These are phyloP conservation scores for Cygnus olor DNA, from an alignment of 2,797 vertebrate species.

Conservation along the genomic window DNA sequence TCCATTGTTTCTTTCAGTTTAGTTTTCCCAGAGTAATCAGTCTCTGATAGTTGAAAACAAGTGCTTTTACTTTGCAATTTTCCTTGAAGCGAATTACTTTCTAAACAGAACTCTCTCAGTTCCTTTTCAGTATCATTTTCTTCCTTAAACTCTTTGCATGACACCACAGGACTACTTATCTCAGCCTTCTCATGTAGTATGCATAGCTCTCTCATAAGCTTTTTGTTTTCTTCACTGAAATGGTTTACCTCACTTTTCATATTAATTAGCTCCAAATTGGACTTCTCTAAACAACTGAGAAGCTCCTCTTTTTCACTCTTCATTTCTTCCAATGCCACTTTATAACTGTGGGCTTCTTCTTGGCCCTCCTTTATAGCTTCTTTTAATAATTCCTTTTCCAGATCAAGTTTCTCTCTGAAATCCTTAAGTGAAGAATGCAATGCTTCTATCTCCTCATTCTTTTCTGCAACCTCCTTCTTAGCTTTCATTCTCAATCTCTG, in stretches of 20 bases:
- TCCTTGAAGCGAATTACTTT: constrained; percentile 33
- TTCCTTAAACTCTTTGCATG: neutral
- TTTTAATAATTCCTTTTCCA: constrained; percentile 54
- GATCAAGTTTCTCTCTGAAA: constrained; percentile 60
- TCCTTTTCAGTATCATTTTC: neutral
- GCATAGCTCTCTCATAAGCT: constrained; percentile 36
- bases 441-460: constrained; percentile 69
- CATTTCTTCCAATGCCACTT: constrained; percentile 70
- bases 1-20: constrained; percentile 72
- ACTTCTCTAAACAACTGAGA: constrained; percentile 55
- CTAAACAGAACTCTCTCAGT: neutral
- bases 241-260: constrained; percentile 67
- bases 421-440: constrained; percentile 52
- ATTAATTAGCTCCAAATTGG: constrained; percentile 63
- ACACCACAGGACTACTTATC: neutral
- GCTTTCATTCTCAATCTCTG: constrained; percentile 58
- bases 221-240: constrained; percentile 66
- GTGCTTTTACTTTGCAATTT: constrained; percentile 55
- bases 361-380: constrained; percentile 28
- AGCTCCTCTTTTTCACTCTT: constrained; percentile 76
- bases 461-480: constrained; percentile 64
- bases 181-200: neutral
- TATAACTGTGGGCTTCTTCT: constrained; percentile 59
- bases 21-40: constrained; percentile 67
- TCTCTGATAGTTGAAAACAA: neutral